These are phyloP conservation scores for Zaprionus tsacasi DNA, from an alignment of 1,140 invertebrate species.

Conservation along the genomic window DNA sequence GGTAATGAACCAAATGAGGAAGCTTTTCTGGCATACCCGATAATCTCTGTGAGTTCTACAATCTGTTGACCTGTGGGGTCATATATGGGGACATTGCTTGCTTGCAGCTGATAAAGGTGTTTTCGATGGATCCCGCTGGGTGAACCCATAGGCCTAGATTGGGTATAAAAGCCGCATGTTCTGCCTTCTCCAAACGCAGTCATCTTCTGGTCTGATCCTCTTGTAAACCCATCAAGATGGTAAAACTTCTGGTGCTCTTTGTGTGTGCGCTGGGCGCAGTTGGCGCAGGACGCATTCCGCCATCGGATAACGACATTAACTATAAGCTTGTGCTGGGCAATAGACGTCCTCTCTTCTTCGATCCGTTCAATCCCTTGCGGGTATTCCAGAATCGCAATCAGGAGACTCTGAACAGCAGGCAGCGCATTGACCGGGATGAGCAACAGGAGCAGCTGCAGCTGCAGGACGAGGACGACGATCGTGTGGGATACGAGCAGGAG, in stretches of 20 bases:
- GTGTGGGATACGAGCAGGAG: conserved; percentile 12
- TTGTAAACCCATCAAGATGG: conserved; percentile 7
- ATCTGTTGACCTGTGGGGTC: conserved; percentile 20
- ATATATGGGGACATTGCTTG: neutral
- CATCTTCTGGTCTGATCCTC: conserved; percentile 3
- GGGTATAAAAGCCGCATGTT: conserved; percentile 17
- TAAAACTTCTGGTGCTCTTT: conserved; percentile 20
- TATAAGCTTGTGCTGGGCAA: neutral
- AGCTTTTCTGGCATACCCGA: neutral
- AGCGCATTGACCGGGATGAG: neutral
- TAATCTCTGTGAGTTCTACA: neutral
- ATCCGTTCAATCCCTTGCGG: neutral
- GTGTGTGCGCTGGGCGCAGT: conserved; percentile 18
- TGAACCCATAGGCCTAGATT: neutral
- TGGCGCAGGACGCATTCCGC: conserved; percentile 10
- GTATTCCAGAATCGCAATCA: neutral
- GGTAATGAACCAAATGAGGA: conserved; percentile 1
- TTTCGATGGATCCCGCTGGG: neutral
- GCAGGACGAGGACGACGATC: conserved; percentile 10
- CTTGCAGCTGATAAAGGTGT: conserved; percentile 24
- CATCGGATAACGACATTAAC: neutral
- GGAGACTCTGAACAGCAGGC: neutral
- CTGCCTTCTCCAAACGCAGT: conserved; percentile 6
- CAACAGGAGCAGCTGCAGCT: conserved; percentile 11
- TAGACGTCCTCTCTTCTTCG: neutral